Evolutionary conservation across 2,888 invertebrate genomes (phyloP), one percentile per base, ranked within the genome.

Genomic region (Eristalinus sepulchralis): DNA sequence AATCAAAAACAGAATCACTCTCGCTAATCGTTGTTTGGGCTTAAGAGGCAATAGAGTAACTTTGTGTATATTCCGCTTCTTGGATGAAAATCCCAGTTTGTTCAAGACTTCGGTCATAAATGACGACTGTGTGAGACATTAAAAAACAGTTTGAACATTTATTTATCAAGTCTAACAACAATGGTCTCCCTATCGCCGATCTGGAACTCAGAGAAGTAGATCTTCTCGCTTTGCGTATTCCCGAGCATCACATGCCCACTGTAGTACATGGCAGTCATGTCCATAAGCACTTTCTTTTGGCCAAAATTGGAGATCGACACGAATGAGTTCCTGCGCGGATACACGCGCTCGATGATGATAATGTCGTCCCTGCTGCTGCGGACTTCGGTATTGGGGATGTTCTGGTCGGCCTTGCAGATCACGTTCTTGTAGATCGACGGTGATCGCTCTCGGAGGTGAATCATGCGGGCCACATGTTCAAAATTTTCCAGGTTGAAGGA

Each of bases 231-330:
- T 10, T 88, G 82, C 9, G 87, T 75, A 2, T 85, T 70, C 4
- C 89, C 90, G 3, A 92, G 77, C 90, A 92, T 90, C 36, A 89
- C 89, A 63, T 89, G 89, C 1, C 97, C 97, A 67, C 96, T 96
- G 90, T 96, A 97, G 91, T 96, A 96, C 92, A 96, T 94, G 0
- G 95, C 94, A 0, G 96, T 96, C 77, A 97, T 93, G 92, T 97
- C 97, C 70, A 95, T 95, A 1, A 94, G 94, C 53, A 95, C 94
- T 20, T 94, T 92, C 9, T 91, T 91, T 53, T 91, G 93, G 0
- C 96, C 96, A 2, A 97, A 93, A 93, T 97, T 97, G 1, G 95
- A 95, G 0, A 97, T 94, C 82, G 96, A 95, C 0, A 96, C 95
- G 90, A 95, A 96, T 0, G 96, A 95, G 90, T 96, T 96, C 79